Percentiles rank a stretch among this genome's conserved stretches.
Conservation (phyloP, 2,113 vertebrate species). For the Lampris incognitus region DNA sequence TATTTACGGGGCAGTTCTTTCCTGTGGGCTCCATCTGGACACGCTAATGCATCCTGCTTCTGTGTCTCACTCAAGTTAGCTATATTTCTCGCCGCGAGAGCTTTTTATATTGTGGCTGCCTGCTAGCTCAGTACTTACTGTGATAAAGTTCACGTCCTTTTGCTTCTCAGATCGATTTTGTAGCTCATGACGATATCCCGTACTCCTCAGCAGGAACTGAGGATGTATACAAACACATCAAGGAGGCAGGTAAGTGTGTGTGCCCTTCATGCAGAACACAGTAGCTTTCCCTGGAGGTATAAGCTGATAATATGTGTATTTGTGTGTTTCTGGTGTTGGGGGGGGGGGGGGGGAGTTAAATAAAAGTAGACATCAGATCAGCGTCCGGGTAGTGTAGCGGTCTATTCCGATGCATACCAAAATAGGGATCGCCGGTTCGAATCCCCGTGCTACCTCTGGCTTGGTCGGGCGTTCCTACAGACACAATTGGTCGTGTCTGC, state of each 20-base stretch:
- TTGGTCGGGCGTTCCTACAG: no score
- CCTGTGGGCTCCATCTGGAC: neutral
- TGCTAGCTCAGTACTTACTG: slow-evolving; percentile 17
- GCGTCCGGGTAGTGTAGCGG: no score
- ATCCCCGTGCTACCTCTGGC: no score
- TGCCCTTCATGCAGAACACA: neutral
- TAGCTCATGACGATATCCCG: slow-evolving; percentile 97
- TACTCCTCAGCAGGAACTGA: slow-evolving; percentile 99
- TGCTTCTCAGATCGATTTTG: slow-evolving; percentile 94
- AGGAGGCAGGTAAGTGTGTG: slow-evolving; percentile 90
- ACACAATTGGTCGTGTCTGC: no score
- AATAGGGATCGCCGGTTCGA: no score
- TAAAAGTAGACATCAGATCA: neutral
- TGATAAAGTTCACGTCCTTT: slow-evolving; percentile 38
- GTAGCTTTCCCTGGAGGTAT: neutral
- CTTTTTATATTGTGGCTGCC: slow-evolving; percentile 1
- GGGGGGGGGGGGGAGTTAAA: no score
- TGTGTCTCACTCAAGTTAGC: neutral
- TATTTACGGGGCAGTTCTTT: neutral
- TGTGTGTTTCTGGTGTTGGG: neutral
- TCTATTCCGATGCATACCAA: no score
- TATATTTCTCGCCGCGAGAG: neutral
- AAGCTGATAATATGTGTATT: neutral
- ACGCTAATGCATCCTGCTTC: neutral
- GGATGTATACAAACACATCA: slow-evolving; percentile 98